Evolutionary conservation across 30 jellyfish, hydroid and myxozoan genomes (phyloP).

Genomic region (Hydractinia symbiolongicarpus): DNA sequence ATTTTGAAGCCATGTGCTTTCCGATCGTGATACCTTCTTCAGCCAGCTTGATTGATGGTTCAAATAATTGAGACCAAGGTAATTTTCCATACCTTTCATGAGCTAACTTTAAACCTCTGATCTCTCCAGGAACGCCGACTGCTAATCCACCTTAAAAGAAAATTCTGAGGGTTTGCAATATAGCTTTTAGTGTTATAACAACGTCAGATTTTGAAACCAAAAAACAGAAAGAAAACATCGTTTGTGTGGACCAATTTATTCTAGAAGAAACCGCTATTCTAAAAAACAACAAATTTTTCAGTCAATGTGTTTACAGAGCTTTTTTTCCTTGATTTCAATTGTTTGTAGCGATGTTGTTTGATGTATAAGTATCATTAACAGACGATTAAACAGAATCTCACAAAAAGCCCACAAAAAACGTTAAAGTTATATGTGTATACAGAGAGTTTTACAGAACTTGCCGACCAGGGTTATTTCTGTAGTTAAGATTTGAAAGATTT

Average conservation of each 20-base stretch:
- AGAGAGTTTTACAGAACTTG: too few relatives aligned
- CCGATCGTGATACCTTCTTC: conserved; percentile 39
- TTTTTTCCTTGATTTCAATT: too few relatives aligned
- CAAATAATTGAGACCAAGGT: conserved; percentile 34
- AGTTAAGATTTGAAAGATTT: too few relatives aligned
- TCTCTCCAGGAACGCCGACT: conserved; percentile 60
- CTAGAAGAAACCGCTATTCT: not conserved
- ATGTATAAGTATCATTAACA: too few relatives aligned
- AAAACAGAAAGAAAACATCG: too few relatives aligned
- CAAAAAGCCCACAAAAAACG: too few relatives aligned
- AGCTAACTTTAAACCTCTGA: conserved; percentile 35
- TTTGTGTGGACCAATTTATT: not conserved
- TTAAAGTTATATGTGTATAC: too few relatives aligned
- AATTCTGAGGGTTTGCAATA: not conserved
- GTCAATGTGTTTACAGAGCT: not conserved
- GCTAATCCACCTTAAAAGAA: conserved; percentile 41
- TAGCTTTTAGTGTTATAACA: not conserved
- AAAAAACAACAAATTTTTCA: not conserved
- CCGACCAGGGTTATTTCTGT: too few relatives aligned
- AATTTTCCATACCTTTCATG: conserved; percentile 46
- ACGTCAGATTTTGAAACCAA: not conserved
- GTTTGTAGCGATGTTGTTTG: too few relatives aligned
- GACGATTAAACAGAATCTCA: too few relatives aligned
- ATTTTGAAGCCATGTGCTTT: conserved; percentile 25
- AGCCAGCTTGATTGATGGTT: conserved; percentile 52